Percentiles rank a stretch among this genome's conserved stretches.
These are phyloP conservation scores for Tinea semifulvella DNA, from an alignment of 2,888 invertebrate species.

Conservation along the genomic window DNA sequence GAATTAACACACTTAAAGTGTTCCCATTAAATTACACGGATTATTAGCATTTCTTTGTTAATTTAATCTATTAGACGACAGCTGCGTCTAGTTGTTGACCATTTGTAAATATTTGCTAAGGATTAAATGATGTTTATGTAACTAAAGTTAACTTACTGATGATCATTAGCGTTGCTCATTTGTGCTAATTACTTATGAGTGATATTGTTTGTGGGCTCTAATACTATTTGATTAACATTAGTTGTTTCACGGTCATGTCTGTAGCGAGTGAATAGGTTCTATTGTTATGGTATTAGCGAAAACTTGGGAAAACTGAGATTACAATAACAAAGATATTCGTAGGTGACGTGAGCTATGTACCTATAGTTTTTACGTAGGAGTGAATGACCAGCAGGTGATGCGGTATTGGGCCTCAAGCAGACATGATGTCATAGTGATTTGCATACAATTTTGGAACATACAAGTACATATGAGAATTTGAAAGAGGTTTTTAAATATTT, in stretches of 20 bases:
- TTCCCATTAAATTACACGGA: constrained; percentile 12
- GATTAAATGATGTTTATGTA: constrained; percentile 3
- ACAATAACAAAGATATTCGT: constrained; percentile 6
- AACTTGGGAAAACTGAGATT: not conserved
- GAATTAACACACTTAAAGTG: constrained; percentile 11
- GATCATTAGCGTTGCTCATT: not conserved
- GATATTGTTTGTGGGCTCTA: constrained; percentile 2
- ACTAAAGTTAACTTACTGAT: no score
- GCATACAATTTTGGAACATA: constrained; percentile 6
- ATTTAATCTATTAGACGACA: constrained; percentile 10
- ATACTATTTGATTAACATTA: constrained; percentile 5
- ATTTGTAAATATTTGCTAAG: constrained; percentile 2
- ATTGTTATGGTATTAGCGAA: not conserved
- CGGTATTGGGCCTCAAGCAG: not conserved
- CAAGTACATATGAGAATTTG: constrained; percentile 6
- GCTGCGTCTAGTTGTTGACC: not conserved
- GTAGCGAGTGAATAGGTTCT: not conserved
- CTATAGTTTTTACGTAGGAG: constrained; percentile 5
- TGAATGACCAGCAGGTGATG: constrained; percentile 6
- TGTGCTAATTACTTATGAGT: constrained; percentile 9
- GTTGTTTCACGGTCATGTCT: constrained; percentile 1
- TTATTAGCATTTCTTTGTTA: constrained; percentile 12
- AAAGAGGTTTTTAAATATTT: constrained; percentile 2
- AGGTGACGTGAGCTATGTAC: not conserved
- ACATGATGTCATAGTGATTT: constrained; percentile 9